Percentiles rank a stretch among this genome's conserved stretches.
Evolutionary conservation across 1,140 invertebrate species (phyloP).

Genomic region (Euwallacea fornicatus): DNA sequence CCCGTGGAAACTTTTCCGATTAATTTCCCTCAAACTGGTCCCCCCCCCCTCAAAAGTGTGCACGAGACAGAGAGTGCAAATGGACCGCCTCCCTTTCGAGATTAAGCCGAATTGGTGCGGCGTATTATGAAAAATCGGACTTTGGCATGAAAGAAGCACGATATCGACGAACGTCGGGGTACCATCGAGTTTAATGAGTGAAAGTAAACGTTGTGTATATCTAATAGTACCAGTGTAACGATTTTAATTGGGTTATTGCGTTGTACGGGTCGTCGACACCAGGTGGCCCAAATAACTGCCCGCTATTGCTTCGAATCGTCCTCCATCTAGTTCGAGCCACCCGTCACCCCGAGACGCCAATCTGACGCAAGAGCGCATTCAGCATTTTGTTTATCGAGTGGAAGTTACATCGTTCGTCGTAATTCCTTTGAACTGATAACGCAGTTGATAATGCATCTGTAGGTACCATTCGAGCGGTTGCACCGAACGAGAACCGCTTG

Average conservation of each 20-base stretch:
- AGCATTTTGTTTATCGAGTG: slow-evolving; percentile 7
- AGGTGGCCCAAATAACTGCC: not conserved
- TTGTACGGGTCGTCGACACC: slow-evolving; percentile 1
- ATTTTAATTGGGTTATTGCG: slow-evolving; percentile 20
- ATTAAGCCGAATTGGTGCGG: not conserved
- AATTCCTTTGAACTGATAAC: too few species aligned
- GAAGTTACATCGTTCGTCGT: not conserved
- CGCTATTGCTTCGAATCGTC: not conserved
- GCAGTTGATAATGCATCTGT: too few species aligned
- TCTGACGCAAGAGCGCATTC: slow-evolving; percentile 5
- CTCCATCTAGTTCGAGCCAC: too few species aligned
- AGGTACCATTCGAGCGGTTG: too few species aligned
- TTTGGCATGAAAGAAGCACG: not conserved
- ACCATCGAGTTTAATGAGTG: slow-evolving; percentile 5
- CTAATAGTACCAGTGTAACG: slow-evolving; percentile 3
- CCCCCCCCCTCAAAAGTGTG: not conserved
- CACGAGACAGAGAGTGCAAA: not conserved
- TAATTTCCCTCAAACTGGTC: not conserved
- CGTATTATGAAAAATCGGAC: not conserved
- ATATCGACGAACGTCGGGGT: not conserved
- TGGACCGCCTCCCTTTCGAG: not conserved
- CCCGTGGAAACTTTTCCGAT: slow-evolving; percentile 8
- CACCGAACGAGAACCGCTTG: not conserved
- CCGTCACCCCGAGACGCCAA: not conserved
- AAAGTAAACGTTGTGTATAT: slow-evolving; percentile 4